Percentiles rank a stretch among this genome's conserved stretches.
Conservation (phyloP, 2,888 invertebrate species). For the Cryptocephalus moraei region DNA sequence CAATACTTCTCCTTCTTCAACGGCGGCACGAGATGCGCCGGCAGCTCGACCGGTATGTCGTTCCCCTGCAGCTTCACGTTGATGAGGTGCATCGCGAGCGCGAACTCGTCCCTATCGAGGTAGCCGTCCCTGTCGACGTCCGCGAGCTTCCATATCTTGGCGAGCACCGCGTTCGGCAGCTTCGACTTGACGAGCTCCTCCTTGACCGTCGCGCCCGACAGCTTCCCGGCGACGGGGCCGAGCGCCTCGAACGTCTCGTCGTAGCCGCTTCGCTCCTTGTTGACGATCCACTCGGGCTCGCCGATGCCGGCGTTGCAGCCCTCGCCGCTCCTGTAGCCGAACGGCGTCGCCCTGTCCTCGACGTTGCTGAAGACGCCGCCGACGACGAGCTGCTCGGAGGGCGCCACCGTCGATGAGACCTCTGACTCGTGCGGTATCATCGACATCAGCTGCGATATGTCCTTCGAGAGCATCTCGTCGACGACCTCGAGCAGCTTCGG, state of each 20-base stretch:
- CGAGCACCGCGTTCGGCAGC: conserved; percentile 89
- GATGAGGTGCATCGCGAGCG: conserved; percentile 92
- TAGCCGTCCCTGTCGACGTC: conserved; percentile 93
- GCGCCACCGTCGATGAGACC: conserved; percentile 10
- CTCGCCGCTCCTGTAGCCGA: conserved; percentile 88
- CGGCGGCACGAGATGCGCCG: conserved; percentile 83
- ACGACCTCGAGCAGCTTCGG: conserved; percentile 84
- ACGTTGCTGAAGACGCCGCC: conserved; percentile 93
- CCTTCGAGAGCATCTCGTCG: conserved; percentile 89
- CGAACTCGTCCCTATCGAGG: conserved; percentile 92
- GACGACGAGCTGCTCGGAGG: conserved; percentile 25
- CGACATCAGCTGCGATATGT: conserved; percentile 90
- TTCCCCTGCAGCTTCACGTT: conserved; percentile 81
- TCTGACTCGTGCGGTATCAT: conserved; percentile 63
- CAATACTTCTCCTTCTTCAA: conserved; percentile 45
- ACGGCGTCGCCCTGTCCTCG: conserved; percentile 70
- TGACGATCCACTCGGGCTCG: conserved; percentile 94
- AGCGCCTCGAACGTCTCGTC: conserved; percentile 72
- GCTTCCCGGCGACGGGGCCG: conserved; percentile 81
- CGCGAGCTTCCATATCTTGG: conserved; percentile 94
- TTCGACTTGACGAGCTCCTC: conserved; percentile 94
- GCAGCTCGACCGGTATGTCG: conserved; percentile 78
- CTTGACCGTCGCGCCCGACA: conserved; percentile 84
- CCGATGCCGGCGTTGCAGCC: conserved; percentile 88
- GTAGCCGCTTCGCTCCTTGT: conserved; percentile 73